Percentiles rank a stretch among this genome's conserved stretches.
phyloP scores from a whole-genome alignment of 2,888 invertebrate species.

The Trisateles emortualis region DNA sequence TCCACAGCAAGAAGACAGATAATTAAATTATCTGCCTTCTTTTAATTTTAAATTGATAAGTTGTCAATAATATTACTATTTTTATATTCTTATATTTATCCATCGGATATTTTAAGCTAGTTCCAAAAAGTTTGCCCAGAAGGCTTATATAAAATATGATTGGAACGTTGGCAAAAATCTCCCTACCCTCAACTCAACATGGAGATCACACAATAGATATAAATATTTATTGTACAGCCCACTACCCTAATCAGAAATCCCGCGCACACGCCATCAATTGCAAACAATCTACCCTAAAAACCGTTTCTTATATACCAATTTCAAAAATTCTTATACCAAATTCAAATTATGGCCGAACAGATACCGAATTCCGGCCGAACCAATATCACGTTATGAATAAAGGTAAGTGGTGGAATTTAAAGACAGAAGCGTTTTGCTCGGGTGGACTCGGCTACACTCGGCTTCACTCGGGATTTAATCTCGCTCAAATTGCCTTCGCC shows the following conservation, averaged over 20 bases:
- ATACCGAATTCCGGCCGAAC: conserved; percentile 49
- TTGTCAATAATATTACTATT: too few species aligned
- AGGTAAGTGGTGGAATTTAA: conserved; percentile 51
- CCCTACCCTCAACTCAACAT: background rate
- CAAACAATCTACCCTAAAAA: conserved; percentile 22
- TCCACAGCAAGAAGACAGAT: too few species aligned
- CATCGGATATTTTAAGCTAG: background rate
- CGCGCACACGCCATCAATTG: conserved; percentile 31
- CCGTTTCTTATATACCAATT: conserved; percentile 31
- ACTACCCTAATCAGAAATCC: conserved; percentile 7
- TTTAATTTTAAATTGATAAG: too few species aligned
- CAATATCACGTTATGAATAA: conserved; percentile 59
- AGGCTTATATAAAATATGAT: background rate
- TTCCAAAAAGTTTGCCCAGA: background rate
- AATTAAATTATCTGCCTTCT: too few species aligned
- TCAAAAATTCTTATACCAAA: conserved; percentile 49
- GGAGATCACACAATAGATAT: background rate
- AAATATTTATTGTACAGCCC: conserved; percentile 2
- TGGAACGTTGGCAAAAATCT: background rate
- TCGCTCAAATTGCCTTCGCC: conserved; percentile 62
- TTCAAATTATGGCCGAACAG: conserved; percentile 54
- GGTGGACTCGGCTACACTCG: conserved; percentile 52
- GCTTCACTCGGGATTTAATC: conserved; percentile 63
- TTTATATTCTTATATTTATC: background rate
- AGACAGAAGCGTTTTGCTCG: conserved; percentile 50